Evolutionary conservation across 2,797 vertebrate genomes (phyloP).

Genomic region (Tapera naevia): DNA sequence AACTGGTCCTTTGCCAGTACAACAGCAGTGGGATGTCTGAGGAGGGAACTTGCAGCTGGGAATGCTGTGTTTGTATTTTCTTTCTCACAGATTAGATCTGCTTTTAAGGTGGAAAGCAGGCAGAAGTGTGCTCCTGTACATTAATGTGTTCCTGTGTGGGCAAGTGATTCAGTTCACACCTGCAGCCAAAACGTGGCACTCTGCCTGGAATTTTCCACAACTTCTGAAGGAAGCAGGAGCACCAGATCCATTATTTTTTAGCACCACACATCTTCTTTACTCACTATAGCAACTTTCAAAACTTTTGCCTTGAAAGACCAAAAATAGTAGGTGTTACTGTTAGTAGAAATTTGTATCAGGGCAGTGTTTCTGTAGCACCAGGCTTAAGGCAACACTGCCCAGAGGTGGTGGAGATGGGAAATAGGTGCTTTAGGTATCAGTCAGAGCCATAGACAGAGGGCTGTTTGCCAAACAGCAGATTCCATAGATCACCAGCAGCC

Average conservation of each 20-base stretch:
- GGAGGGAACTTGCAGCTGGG: conserved; percentile 30
- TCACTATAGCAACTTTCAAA: neutral
- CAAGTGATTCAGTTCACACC: conserved; percentile 1
- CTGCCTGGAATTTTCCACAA: conserved; percentile 4
- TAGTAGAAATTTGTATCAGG: neutral
- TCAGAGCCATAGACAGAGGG: neutral
- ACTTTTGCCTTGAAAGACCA: neutral
- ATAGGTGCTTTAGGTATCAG: neutral
- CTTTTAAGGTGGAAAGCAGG: conserved; percentile 43
- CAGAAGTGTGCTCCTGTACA: neutral
- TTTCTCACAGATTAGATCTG: conserved; percentile 21
- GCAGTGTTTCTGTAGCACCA: neutral
- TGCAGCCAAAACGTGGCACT: neutral
- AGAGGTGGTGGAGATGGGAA: neutral
- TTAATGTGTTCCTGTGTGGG: conserved; percentile 6
- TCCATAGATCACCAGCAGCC: neutral
- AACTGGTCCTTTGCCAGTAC: neutral
- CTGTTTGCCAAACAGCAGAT: neutral
- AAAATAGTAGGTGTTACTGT: neutral
- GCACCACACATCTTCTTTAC: neutral
- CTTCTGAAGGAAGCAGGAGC: neutral
- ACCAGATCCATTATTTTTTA: neutral
- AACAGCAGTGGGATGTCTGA: conserved; percentile 20
- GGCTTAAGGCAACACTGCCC: neutral
- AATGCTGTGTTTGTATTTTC: neutral